Percentiles rank a stretch among this genome's conserved stretches.
Evolutionary conservation across 2,113 vertebrate species (phyloP).

Genomic region (Picathartes gymnocephalus): DNA sequence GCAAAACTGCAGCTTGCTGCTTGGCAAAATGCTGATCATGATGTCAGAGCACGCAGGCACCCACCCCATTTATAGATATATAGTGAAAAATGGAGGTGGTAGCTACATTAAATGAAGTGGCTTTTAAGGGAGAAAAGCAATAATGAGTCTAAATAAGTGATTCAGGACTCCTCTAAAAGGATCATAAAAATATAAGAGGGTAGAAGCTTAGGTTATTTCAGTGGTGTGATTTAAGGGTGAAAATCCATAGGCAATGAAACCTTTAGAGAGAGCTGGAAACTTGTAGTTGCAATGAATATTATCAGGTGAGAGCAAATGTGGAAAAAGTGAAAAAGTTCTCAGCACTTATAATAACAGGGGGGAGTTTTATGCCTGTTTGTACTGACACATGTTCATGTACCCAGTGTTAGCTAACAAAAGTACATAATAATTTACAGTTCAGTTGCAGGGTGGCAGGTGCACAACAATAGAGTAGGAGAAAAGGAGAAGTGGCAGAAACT

Average conservation of each 20-base stretch:
- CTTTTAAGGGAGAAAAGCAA: neutral
- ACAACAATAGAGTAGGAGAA: neutral
- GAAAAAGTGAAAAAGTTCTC: neutral
- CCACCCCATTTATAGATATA: neutral
- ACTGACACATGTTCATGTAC: accelerated
- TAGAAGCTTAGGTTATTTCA: neutral
- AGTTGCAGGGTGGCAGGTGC: neutral
- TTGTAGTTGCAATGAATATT: neutral
- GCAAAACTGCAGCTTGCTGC: neutral
- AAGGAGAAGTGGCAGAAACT: neutral
- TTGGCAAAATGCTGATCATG: neutral
- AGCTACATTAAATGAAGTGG: neutral
- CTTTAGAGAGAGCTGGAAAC: neutral
- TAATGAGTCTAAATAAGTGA: neutral
- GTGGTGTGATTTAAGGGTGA: neutral
- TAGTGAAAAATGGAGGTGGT: neutral
- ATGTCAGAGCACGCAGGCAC: neutral
- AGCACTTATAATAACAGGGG: accelerated
- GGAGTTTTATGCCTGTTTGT: neutral
- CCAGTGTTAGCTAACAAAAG: neutral
- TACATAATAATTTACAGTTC: accelerated
- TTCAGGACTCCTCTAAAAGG: neutral
- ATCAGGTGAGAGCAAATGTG: neutral
- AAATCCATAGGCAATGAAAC: neutral
- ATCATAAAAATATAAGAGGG: neutral